Conservation (phyloP, 1,140 invertebrate species). For the Leptoteleia sp. region DNA sequence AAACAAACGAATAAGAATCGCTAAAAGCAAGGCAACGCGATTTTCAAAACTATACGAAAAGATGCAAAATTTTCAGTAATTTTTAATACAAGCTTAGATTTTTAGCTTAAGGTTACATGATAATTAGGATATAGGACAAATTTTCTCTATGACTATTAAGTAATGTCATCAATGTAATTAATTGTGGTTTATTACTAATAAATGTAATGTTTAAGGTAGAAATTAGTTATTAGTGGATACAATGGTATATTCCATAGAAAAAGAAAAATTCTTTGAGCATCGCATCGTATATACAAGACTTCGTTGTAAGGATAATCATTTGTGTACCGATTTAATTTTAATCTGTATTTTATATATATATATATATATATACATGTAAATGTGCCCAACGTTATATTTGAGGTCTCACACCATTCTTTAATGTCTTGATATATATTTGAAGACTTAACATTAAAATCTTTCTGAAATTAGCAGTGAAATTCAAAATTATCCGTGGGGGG, state of each 20-base stretch:
- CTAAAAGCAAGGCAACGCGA: background rate
- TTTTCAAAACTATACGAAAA: constrained; percentile 37
- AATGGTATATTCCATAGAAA: constrained; percentile 69
- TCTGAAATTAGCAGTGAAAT: no score
- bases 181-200: constrained; percentile 60
- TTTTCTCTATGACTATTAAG: constrained; percentile 42
- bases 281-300: constrained; percentile 20
- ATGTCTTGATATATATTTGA: no score
- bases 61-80: constrained; percentile 37
- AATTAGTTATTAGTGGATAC: constrained; percentile 42
- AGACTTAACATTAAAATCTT: no score
- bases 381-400: no score
- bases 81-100: constrained; percentile 32
- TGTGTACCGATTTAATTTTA: constrained; percentile 71
- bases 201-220: constrained; percentile 23
- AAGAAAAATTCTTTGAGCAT: constrained; percentile 42
- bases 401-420: no score
- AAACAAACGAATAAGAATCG: background rate
- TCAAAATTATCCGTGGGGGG: no score
- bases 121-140: constrained; percentile 19
- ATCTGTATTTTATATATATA: constrained; percentile 69
- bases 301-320: constrained; percentile 40
- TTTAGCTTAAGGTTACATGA: constrained; percentile 10
- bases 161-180: constrained; percentile 65
- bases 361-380: no score